Evolutionary conservation across 2,797 vertebrate genomes (phyloP).

Genomic region (Phoxinus dragarum): DNA sequence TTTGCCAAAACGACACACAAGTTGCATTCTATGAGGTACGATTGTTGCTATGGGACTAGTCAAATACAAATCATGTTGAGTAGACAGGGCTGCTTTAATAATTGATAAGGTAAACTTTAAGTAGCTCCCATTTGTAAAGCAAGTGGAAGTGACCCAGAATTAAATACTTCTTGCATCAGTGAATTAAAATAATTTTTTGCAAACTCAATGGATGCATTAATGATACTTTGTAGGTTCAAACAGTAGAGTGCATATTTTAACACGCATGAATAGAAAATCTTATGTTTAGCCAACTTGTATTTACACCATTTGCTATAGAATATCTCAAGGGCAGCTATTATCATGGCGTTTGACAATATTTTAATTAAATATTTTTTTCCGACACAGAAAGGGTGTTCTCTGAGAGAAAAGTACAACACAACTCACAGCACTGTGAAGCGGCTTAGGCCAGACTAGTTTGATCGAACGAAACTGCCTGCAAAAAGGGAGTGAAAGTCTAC

Average conservation of each 20-base stretch:
- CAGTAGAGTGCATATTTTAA: not conserved
- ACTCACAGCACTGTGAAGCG: slow-evolving; percentile 26
- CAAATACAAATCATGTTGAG: slow-evolving; percentile 29
- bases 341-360: not conserved
- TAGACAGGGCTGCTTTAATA: slow-evolving; percentile 36
- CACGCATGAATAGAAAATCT: not conserved
- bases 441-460: slow-evolving; percentile 35
- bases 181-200: slow-evolving; percentile 22
- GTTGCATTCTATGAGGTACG: slow-evolving; percentile 18
- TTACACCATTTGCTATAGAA: slow-evolving; percentile 25
- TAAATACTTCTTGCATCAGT: not conserved
- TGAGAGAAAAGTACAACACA: not conserved
- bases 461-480: slow-evolving; percentile 33
- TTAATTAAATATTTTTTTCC: not conserved
- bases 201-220: slow-evolving; percentile 3
- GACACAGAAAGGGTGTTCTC: not conserved
- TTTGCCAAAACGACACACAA: slow-evolving; percentile 1
- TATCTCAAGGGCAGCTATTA: slow-evolving; percentile 8
- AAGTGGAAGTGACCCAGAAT: slow-evolving; percentile 7
- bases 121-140: slow-evolving; percentile 42
- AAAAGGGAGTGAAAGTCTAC: slow-evolving; percentile 39
- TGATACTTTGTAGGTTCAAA: not conserved
- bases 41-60: slow-evolving; percentile 35
- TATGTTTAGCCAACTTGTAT: not conserved
- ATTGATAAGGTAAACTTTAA: slow-evolving; percentile 37